Percentiles rank a stretch among this genome's conserved stretches.
Evolutionary conservation across 2,888 invertebrate genomes (phyloP).

Genomic region (Lycocerus yunnanus): DNA sequence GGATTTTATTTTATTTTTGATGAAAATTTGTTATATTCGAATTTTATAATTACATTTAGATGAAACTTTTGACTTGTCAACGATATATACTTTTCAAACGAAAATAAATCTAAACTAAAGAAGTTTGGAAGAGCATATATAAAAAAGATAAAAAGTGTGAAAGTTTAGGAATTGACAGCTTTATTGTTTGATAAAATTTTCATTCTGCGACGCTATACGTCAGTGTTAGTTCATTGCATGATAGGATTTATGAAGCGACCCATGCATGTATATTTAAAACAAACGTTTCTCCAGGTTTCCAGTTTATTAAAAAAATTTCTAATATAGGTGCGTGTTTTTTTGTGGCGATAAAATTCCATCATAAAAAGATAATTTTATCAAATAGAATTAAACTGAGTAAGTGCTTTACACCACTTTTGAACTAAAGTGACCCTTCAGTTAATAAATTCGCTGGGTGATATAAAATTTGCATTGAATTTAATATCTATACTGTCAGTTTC

Average conservation of each 20-base stretch:
- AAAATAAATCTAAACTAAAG: not conserved
- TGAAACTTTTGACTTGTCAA: not conserved
- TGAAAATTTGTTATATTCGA: not conserved
- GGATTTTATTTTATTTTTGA: not conserved
- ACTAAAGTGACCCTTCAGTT: slow-evolving; percentile 25
- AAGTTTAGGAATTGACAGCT: slow-evolving; percentile 1
- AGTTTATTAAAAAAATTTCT: not conserved
- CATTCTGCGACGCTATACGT: not conserved
- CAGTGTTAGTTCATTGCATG: slow-evolving; percentile 2
- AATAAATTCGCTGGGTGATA: slow-evolving; percentile 29
- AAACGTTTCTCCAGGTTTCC: not conserved
- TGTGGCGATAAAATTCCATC: not conserved
- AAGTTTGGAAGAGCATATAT: not conserved
- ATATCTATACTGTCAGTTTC: slow-evolving; percentile 35
- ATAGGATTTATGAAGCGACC: slow-evolving; percentile 3
- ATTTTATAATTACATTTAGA: not conserved
- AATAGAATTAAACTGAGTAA: slow-evolving; percentile 16
- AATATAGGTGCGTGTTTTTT: not conserved
- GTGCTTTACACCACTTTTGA: slow-evolving; percentile 26
- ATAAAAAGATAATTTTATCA: not conserved
- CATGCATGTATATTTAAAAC: not conserved
- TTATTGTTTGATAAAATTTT: slow-evolving; percentile 6
- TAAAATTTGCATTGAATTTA: slow-evolving; percentile 36
- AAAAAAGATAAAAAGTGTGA: slow-evolving; percentile 1
- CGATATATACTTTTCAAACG: not conserved